Percentiles rank a stretch among this genome's conserved stretches.
phyloP scores from a whole-genome alignment of 2,888 invertebrate genomes.

The Xanthorhoe designata region DNA sequence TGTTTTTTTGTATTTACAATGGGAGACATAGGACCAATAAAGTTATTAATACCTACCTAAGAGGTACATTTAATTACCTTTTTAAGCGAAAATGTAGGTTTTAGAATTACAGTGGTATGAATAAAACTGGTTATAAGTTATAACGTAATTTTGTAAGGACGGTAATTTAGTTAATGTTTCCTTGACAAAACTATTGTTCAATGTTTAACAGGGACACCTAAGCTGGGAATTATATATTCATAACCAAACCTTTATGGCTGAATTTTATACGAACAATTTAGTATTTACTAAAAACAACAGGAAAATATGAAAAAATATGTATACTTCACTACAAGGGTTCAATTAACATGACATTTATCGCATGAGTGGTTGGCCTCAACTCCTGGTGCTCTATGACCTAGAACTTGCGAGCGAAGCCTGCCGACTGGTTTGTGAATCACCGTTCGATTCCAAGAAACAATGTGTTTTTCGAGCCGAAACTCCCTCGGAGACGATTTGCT shows the following conservation, averaged over 20 bases:
- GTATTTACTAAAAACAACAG: background rate
- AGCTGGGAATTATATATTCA: background rate
- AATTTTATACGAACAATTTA: background rate
- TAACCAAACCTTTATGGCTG: background rate
- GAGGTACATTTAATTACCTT: too few species aligned
- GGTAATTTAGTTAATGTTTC: background rate
- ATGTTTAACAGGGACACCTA: background rate
- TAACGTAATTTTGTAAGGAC: background rate
- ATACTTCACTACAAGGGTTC: constrained; percentile 16
- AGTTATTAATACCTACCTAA: too few species aligned
- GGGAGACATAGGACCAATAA: constrained; percentile 2
- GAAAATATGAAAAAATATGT: background rate
- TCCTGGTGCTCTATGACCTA: constrained; percentile 74
- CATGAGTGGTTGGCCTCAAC: constrained; percentile 33
- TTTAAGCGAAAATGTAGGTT: too few species aligned
- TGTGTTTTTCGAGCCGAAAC: constrained; percentile 61
- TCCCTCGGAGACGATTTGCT: constrained; percentile 45
- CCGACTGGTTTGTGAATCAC: constrained; percentile 55
- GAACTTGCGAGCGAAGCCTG: constrained; percentile 66
- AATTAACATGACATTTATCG: constrained; percentile 31
- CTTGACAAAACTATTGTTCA: constrained; percentile 4
- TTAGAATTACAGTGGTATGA: background rate
- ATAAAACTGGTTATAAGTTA: background rate
- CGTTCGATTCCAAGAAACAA: constrained; percentile 65
- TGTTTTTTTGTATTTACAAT: background rate